Evolutionary conservation across 2,888 invertebrate species (phyloP), one percentile per base, ranked within the genome.

Genomic region (Rutpela maculata): DNA sequence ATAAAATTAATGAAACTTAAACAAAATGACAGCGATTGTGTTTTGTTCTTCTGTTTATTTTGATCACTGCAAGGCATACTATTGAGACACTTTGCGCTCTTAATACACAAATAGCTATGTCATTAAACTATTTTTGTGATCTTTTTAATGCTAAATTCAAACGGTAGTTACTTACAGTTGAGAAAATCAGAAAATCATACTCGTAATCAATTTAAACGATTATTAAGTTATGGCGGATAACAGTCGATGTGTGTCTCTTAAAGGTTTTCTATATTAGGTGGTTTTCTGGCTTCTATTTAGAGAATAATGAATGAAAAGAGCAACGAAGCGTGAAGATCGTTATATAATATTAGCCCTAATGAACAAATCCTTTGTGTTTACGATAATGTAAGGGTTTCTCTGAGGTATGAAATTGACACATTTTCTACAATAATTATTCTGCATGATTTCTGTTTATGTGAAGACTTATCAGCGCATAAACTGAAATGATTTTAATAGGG

Each of bases 341-440:
- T 50, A 19, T 19, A 38, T 50, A 43, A 66, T 66, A 66, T 66
- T 66, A 66, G 50, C 17, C 22, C 50, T 66, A 66, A 66, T 66
- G 66, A 66, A 66, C 50, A 38, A 66, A 50, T 66, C 66, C 50
- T 66, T 66, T 66, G 38, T 66, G 38, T 66, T 22, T 50, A 43
- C 19, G 38, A n/a, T 66, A 43, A 43, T 50, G 38, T 66, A 66
- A 66, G 35, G 66, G 66, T 50, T 50, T 18, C 66, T 50, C 43
- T 38, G 65, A 38, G 66, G 11, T 66, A 43, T 43, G 22, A 38
- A 66, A 66, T 50, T 38, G 38, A 66, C 38, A 66, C 43, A 66
- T 66, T 50, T 66, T 50, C 66, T 50, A 19, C 66, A 22, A 43
- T 66, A 50, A 43, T 66, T 50, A 62, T n/a, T 59, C 59, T 18